phyloP scores from a whole-genome alignment of 2,888 invertebrate species.

The Leptopilina myrica region DNA sequence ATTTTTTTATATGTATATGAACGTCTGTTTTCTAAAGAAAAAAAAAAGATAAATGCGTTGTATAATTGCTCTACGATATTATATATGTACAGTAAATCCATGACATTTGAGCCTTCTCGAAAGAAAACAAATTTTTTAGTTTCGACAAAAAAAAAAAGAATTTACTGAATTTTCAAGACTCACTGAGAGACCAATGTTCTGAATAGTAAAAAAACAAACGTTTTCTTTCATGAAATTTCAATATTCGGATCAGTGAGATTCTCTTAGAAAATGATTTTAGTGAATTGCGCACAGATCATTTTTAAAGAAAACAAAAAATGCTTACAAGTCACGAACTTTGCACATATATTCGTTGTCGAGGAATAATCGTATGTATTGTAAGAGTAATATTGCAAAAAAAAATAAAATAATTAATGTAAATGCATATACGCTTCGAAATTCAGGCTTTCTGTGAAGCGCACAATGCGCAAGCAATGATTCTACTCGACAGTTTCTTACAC shows the following conservation, averaged over 20 bases:
- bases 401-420: conserved; percentile 56
- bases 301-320: not conserved
- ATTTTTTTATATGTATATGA: conserved; percentile 46
- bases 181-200: conserved; percentile 9
- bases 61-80: conserved; percentile 33
- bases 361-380: conserved; percentile 53
- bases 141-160: not conserved
- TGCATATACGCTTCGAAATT: conserved; percentile 69
- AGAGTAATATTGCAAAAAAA: conserved; percentile 44
- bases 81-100: conserved; percentile 33
- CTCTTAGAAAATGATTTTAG: conserved; percentile 11
- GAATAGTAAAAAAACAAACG: not conserved
- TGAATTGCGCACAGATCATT: conserved; percentile 16
- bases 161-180: not conserved
- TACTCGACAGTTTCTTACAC: conserved; percentile 52
- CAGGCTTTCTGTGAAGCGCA: conserved; percentile 50
- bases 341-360: conserved; percentile 56
- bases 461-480: conserved; percentile 59
- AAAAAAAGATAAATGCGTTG: conserved; percentile 9
- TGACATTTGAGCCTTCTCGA: conserved; percentile 33
- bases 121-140: not conserved
- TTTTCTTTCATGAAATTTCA: not conserved
- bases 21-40: conserved; percentile 16
- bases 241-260: conserved; percentile 15
- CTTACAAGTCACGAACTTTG: conserved; percentile 47